Evolutionary conservation across 2,888 invertebrate species (phyloP), one percentile per base, ranked within the genome.

Genomic region (Poecilobothrus nobilitatus): DNA sequence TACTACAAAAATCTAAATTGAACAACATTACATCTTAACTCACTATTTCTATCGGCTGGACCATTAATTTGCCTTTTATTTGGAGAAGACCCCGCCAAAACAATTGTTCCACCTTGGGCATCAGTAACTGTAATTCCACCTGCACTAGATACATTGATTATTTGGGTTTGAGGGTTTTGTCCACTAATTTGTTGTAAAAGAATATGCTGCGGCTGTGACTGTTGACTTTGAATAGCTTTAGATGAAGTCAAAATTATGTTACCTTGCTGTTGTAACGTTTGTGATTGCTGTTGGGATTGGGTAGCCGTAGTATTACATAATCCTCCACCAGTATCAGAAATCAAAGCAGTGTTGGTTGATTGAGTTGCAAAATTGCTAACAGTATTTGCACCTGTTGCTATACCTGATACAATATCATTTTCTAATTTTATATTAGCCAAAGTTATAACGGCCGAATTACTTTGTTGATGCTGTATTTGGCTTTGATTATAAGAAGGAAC

Each of bases 371-470:
- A 37, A 37, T 73, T 69, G 63, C 72, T 72, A 33, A 72, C 70
- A 10, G 71, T 73, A 5, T 72, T 68, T 12, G 67, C 21, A 41
- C 44, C 67, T 27, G 70, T 10, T 18, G 34, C 5, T 27, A n/a
- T 53, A 22, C 53, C 65, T 6, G 37, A n/a, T 2, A 33, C 33
- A n/a, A 73, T 75, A 66, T 78, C 78, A 67, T 75, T 78, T 20
- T 79, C 79, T 66, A 79, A 71, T 70, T 79, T 79, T 0, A 79
- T 76, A 70, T 80, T 79, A 64, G 79, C 77, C 66, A 79, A 71
- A 12, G 79, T 79, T 53, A 79, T 78, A 41, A 79, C 78, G 3
- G 79, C 71, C 7, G 37, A 12, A 37, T 37, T 37, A 37, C 12
- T 37, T 10, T 8, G 12, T 8, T 37, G 37, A 37, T 72, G 76